phyloP scores from a whole-genome alignment of 2,113 vertebrate species.

The Steatornis caripensis region DNA sequence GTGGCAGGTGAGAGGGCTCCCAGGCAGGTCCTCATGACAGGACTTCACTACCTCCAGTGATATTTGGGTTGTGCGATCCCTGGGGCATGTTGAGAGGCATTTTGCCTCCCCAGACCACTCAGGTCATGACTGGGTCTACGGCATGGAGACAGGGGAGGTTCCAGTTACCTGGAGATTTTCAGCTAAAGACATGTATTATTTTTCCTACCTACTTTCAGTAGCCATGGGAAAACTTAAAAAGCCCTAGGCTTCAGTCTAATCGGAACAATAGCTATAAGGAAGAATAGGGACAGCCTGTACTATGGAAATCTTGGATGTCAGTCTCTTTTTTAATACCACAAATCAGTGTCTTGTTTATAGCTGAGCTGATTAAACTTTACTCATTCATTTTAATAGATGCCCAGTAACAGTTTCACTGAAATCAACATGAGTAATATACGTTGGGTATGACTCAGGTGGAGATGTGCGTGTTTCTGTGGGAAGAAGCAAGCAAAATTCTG shows the following conservation, averaged over 20 bases:
- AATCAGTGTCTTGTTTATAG: background rate
- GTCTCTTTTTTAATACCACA: background rate
- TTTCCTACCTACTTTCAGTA: background rate
- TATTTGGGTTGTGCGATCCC: background rate
- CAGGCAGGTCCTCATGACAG: fast-evolving
- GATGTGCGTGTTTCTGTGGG: background rate
- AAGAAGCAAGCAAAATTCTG: background rate
- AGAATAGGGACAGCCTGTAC: background rate
- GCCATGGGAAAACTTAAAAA: background rate
- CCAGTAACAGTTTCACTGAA: background rate
- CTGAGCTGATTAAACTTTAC: background rate
- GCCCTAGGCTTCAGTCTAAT: background rate
- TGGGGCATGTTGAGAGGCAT: fast-evolving
- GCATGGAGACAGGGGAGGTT: background rate
- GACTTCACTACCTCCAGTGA: background rate
- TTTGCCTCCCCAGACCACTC: fast-evolving
- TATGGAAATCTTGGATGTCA: background rate
- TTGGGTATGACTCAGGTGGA: background rate
- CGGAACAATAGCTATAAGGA: background rate
- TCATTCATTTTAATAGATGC: background rate
- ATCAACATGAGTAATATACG: background rate
- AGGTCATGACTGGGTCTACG: background rate
- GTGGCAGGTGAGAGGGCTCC: fast-evolving
- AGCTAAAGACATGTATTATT: background rate
- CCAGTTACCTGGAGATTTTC: background rate